Conservation (phyloP, 2,888 invertebrate genomes). For the Eupithecia dodoneata region DNA sequence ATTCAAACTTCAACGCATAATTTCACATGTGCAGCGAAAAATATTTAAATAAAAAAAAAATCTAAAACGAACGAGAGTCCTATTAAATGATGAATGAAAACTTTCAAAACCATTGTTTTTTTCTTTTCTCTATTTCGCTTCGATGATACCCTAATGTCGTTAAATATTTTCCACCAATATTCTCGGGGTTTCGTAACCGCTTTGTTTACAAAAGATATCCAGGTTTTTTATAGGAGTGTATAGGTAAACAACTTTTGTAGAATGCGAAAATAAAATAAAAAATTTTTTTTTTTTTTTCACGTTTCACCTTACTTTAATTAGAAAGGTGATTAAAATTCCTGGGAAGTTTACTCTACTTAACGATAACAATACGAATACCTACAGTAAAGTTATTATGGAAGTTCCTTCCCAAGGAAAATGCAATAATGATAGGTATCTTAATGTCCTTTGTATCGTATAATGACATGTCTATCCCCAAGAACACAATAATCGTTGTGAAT, state of each 20-base stretch:
- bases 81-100: too few species aligned
- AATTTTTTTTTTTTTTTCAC: not conserved
- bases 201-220: too few species aligned
- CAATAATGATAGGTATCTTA: not conserved
- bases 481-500: not conserved
- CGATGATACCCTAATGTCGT: too few species aligned
- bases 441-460: not conserved
- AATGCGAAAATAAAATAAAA: not conserved
- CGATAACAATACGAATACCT: not conserved
- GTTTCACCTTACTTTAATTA: not conserved
- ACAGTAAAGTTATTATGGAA: not conserved
- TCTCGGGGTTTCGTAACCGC: too few species aligned
- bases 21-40: too few species aligned
- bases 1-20: too few species aligned
- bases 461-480: slow-evolving; percentile 2
- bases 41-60: too few species aligned
- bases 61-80: too few species aligned
- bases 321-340: not conserved
- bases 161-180: too few species aligned
- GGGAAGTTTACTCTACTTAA: not conserved
- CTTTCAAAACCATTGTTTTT: too few species aligned
- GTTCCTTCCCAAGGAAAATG: not conserved
- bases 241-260: not conserved
- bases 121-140: too few species aligned
- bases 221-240: too few species aligned